phyloP scores from a whole-genome alignment of 2,797 vertebrate species.

The Lycodopsis pacificus region DNA sequence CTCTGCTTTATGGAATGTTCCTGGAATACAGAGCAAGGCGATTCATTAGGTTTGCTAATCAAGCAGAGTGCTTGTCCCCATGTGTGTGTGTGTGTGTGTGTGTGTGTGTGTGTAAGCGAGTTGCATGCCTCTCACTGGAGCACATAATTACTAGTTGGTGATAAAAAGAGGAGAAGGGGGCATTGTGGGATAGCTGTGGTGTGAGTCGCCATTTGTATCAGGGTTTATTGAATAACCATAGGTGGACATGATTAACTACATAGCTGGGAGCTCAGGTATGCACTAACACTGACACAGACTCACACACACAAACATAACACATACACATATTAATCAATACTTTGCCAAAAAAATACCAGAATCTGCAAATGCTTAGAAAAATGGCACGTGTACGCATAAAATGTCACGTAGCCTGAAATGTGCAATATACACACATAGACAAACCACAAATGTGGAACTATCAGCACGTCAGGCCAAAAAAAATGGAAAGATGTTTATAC shows the following conservation, averaged over 20 bases:
- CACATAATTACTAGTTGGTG: slow-evolving; percentile 76
- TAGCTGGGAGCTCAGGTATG: slow-evolving; percentile 61
- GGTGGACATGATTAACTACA: slow-evolving; percentile 64
- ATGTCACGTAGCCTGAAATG: slow-evolving; percentile 37
- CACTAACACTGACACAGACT: slow-evolving; percentile 12
- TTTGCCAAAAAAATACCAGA: slow-evolving; percentile 12
- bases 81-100: slow-evolving; percentile 22
- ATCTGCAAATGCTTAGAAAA: slow-evolving; percentile 25
- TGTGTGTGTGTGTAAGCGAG: slow-evolving; percentile 25
- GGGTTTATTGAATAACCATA: slow-evolving; percentile 62
- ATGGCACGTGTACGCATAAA: slow-evolving; percentile 27
- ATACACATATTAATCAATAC: slow-evolving; percentile 10
- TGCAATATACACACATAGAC: slow-evolving; percentile 42
- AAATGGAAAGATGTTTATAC: slow-evolving; percentile 64
- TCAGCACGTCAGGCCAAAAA: slow-evolving; percentile 24
- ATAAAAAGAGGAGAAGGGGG: slow-evolving; percentile 70
- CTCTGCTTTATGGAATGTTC: slow-evolving; percentile 73
- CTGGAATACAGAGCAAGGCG: slow-evolving; percentile 72
- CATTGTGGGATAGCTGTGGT: slow-evolving; percentile 62
- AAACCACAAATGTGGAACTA: slow-evolving; percentile 55
- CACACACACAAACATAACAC: slow-evolving; percentile 11
- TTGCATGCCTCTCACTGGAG: slow-evolving; percentile 73
- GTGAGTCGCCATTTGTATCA: slow-evolving; percentile 49
- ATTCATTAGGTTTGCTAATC: slow-evolving; percentile 76
- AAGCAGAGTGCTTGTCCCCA: slow-evolving; percentile 50